A percentile compares a stretch with the other conserved stretches of the same genome.
Conservation (phyloP, 2,797 vertebrate genomes). For the Graptemys geographica region DNA sequence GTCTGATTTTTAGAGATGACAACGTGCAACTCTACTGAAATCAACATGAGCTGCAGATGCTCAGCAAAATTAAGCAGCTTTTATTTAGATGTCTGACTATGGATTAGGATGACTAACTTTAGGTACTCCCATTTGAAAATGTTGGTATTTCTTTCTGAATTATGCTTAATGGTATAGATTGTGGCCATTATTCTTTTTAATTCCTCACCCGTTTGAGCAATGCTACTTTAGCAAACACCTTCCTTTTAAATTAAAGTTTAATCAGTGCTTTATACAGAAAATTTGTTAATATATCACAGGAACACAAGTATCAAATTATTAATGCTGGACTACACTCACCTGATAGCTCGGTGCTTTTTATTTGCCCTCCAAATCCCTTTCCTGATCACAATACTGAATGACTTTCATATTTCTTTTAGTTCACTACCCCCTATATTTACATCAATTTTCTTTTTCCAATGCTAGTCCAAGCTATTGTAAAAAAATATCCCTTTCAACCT, state of each 20-base stretch:
- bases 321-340: background rate
- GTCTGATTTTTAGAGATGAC: background rate
- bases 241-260: background rate
- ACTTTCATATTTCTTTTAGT: background rate
- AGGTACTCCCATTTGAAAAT: background rate
- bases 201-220: background rate
- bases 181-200: background rate
- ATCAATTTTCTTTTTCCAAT: background rate
- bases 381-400: background rate
- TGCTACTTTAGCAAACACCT: background rate
- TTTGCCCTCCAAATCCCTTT: background rate
- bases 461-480: background rate
- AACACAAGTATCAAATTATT: background rate
- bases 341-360: background rate
- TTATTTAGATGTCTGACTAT: background rate
- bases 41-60: rapidly evolving
- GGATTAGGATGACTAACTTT: background rate
- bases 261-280: background rate
- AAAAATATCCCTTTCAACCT: background rate
- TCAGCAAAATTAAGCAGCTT: background rate
- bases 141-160: background rate
- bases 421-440: background rate
- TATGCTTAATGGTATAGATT: background rate
- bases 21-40: background rate
- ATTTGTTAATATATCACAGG: background rate